These are phyloP conservation scores for Pipistrellus kuhlii DNA, from an alignment of 2,797 vertebrate genomes.

Conservation along the genomic window DNA sequence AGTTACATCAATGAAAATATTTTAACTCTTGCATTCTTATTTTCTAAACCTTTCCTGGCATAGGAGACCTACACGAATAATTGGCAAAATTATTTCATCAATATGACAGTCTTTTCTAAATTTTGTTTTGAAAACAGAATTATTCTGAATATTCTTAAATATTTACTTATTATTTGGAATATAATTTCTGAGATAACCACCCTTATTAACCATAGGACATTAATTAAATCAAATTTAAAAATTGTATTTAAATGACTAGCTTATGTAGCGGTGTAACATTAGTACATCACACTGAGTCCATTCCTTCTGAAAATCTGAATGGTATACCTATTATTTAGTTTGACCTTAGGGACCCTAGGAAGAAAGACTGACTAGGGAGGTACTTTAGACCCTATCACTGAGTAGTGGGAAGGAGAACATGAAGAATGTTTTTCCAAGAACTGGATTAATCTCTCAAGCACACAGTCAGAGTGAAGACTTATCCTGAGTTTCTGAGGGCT, in stretches of 20 bases:
- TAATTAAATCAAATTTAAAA: background rate
- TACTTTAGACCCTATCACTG: background rate
- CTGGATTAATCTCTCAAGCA: background rate
- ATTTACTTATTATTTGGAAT: conserved; percentile 33
- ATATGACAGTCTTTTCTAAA: background rate
- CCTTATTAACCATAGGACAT: background rate
- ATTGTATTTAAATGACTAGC: background rate
- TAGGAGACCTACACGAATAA: background rate
- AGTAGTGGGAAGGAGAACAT: background rate
- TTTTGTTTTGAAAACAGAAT: conserved; percentile 23
- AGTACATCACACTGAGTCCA: background rate
- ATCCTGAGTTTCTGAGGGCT: background rate
- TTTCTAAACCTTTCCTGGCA: background rate
- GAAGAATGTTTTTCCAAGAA: background rate
- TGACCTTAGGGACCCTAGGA: conserved; percentile 7
- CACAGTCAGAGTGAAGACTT: background rate
- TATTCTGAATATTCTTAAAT: conserved; percentile 10
- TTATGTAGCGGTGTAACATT: conserved; percentile 10
- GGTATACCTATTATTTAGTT: background rate
- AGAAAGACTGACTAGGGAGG: background rate
- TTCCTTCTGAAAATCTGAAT: conserved; percentile 38
- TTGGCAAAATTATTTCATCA: background rate
- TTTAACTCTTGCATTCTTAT: background rate
- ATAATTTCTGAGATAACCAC: background rate
- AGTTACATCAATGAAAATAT: background rate